Percentiles rank a stretch among this genome's conserved stretches.
phyloP scores from a whole-genome alignment of 2,888 invertebrate genomes.

The Fragum whitleyi region DNA sequence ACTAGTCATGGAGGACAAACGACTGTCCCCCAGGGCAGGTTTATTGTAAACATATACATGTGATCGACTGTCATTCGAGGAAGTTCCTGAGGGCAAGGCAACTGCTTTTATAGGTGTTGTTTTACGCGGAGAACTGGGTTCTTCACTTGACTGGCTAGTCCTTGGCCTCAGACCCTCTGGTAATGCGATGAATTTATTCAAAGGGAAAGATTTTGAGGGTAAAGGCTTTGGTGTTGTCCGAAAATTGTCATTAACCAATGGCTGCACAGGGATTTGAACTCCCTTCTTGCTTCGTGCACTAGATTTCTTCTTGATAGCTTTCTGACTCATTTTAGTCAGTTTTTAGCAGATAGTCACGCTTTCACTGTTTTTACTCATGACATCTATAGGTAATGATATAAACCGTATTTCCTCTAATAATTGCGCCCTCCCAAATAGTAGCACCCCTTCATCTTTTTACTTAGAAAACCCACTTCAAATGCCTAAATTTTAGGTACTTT shows the following conservation, averaged over 20 bases:
- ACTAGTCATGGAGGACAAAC: slow-evolving; percentile 31
- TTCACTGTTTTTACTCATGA: too few species aligned
- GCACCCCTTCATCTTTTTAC: too few species aligned
- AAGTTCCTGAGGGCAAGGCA: slow-evolving; percentile 61
- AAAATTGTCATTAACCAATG: slow-evolving; percentile 24
- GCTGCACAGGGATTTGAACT: slow-evolving; percentile 43
- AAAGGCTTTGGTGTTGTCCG: slow-evolving; percentile 40
- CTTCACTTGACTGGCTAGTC: slow-evolving; percentile 51
- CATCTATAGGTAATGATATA: too few species aligned
- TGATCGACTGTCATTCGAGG: slow-evolving; percentile 54
- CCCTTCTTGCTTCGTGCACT: slow-evolving; percentile 50
- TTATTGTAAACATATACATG: slow-evolving; percentile 46
- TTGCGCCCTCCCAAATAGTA: too few species aligned
- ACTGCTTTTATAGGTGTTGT: slow-evolving; percentile 70
- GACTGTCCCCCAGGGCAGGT: slow-evolving; percentile 31
- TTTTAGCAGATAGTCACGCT: too few species aligned
- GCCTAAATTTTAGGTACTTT: too few species aligned
- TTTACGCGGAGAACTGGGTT: slow-evolving; percentile 46
- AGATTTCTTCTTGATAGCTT: slow-evolving; percentile 64
- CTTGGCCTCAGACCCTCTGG: slow-evolving; percentile 70
- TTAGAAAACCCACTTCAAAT: too few species aligned
- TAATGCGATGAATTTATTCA: slow-evolving; percentile 74
- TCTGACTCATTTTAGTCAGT: slow-evolving; percentile 64
- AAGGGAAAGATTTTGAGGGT: slow-evolving; percentile 62
- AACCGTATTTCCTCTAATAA: too few species aligned